Conservation (phyloP, 2,797 vertebrate genomes). For the Phylloscopus collybita region DNA sequence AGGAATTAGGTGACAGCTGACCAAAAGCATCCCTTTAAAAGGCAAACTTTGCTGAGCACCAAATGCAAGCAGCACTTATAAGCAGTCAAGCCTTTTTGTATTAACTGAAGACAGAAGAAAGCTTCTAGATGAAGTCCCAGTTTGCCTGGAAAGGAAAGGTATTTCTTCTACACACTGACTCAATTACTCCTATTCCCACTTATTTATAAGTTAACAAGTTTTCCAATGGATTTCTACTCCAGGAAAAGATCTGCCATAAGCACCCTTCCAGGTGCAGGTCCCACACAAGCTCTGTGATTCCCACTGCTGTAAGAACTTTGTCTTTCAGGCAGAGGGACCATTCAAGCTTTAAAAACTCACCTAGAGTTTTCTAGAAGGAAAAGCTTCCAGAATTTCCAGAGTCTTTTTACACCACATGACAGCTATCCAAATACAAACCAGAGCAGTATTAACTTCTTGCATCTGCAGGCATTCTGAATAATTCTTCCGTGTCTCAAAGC, state of each 20-base stretch:
- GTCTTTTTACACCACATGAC: conserved; percentile 12
- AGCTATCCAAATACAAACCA: conserved; percentile 49
- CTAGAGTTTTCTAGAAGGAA: conserved; percentile 5
- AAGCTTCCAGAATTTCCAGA: conserved; percentile 21
- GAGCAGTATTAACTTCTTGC: conserved; percentile 29
- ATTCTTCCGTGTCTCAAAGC: conserved; percentile 6
- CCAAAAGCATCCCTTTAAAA: conserved; percentile 31
- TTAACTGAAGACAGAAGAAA: conserved; percentile 4
- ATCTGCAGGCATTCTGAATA: background rate
- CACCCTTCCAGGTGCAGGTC: background rate
- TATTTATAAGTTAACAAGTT: background rate
- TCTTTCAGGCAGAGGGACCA: background rate
- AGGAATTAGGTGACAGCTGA: conserved; percentile 45
- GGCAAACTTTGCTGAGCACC: background rate
- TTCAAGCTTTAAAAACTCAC: background rate
- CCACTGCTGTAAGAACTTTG: background rate
- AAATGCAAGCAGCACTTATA: background rate
- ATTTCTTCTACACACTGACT: conserved; percentile 20
- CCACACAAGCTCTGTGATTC: background rate
- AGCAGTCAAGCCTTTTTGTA: background rate
- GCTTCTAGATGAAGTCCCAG: background rate
- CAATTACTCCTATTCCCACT: background rate
- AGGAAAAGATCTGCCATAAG: conserved; percentile 1
- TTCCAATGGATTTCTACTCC: background rate
- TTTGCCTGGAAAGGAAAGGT: background rate